Conservation (phyloP, 2,888 invertebrate species). For the Rhodophaea formosa region DNA sequence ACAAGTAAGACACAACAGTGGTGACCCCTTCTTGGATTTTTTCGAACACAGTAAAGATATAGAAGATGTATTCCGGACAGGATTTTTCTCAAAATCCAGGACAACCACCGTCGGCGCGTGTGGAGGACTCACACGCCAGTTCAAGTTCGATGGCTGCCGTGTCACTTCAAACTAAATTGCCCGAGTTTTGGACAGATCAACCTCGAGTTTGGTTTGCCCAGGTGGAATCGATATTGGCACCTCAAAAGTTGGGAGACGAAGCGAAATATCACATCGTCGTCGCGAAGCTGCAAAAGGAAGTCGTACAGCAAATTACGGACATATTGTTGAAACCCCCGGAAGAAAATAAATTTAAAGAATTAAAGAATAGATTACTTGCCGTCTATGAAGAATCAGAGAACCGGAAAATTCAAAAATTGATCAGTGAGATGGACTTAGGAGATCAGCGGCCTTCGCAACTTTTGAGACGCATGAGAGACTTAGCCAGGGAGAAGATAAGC, state of each 20-base stretch:
- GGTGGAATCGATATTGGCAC: conserved; percentile 21
- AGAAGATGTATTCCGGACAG: too few species aligned
- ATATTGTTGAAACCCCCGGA: conserved; percentile 27
- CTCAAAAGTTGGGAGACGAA: conserved; percentile 24
- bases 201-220: conserved; percentile 31
- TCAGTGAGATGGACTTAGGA: conserved; percentile 26
- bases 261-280: conserved; percentile 27
- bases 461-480: too few species aligned
- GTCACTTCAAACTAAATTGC: neutral
- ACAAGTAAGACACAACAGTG: too few species aligned
- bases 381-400: conserved; percentile 24
- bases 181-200: conserved; percentile 34
- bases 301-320: conserved; percentile 29
- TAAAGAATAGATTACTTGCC: conserved; percentile 22
- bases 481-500: too few species aligned
- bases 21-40: too few species aligned
- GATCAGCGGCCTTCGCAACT: too few species aligned
- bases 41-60: too few species aligned
- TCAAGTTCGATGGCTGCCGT: neutral
- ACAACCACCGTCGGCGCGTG: too few species aligned
- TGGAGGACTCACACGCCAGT: neutral
- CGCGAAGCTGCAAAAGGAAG: conserved; percentile 28
- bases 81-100: too few species aligned
- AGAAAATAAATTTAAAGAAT: conserved; percentile 21
- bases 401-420: conserved; percentile 23